These are phyloP conservation scores for Pocillopora meandrina DNA, from an alignment of 92 coral and sea anemone genomes.

Conservation along the genomic window DNA sequence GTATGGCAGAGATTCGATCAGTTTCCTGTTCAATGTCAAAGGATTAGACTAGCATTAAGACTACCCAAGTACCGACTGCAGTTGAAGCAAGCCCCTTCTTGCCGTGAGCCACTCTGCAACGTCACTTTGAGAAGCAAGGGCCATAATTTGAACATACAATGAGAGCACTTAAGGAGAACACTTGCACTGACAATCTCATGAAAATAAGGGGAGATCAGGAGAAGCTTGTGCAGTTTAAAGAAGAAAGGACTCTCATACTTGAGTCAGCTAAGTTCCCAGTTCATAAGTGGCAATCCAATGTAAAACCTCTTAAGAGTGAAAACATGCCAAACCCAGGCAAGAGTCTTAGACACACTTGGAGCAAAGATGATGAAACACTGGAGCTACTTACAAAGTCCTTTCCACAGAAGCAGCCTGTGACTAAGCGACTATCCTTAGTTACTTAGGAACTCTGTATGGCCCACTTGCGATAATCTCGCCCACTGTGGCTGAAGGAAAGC, in stretches of 20 bases:
- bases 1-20: constrained; percentile 47
- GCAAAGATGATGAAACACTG: constrained; percentile 14
- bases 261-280: constrained; percentile 57
- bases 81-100: constrained; percentile 63
- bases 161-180: constrained; percentile 45
- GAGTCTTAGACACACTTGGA: background rate
- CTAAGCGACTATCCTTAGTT: constrained; percentile 19
- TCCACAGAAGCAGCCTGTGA: background rate
- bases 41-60: constrained; percentile 52
- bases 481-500: constrained; percentile 27
- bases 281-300: constrained; percentile 55
- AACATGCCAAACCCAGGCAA: constrained; percentile 21
- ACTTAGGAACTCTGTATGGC: constrained; percentile 11
- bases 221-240: constrained; percentile 41
- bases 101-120: constrained; percentile 45
- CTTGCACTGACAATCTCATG: constrained; percentile 63
- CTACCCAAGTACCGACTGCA: constrained; percentile 61
- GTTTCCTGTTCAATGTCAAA: constrained; percentile 44
- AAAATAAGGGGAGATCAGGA: constrained; percentile 9
- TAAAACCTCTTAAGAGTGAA: constrained; percentile 10
- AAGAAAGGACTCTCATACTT: constrained; percentile 37
- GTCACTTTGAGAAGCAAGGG: constrained; percentile 44
- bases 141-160: constrained; percentile 27
- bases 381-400: background rate
- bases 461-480: constrained; percentile 35